These are phyloP conservation scores for Cottoperca gobio DNA, from an alignment of 2,797 vertebrate genomes.

Conservation along the genomic window DNA sequence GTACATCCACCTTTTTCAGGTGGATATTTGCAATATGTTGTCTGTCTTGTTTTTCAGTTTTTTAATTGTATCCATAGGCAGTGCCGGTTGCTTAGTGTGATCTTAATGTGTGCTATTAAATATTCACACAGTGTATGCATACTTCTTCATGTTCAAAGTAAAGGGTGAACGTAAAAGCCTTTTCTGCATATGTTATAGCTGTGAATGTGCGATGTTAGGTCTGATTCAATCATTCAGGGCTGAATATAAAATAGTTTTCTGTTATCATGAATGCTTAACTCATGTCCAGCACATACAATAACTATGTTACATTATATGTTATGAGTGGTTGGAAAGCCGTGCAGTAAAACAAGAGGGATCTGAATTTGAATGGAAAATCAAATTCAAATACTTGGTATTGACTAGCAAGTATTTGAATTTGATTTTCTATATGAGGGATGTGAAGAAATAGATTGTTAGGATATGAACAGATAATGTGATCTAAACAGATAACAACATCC, in stretches of 20 bases:
- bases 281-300: neutral
- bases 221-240: slow-evolving; percentile 47
- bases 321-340: neutral
- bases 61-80: neutral
- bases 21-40: too few species aligned
- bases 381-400: too few species aligned
- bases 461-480: too few species aligned
- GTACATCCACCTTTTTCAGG: neutral
- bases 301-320: neutral
- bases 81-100: slow-evolving; percentile 9
- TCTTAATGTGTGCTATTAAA: slow-evolving; percentile 33
- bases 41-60: too few species aligned
- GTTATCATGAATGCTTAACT: slow-evolving; percentile 20
- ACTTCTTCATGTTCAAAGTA: slow-evolving; percentile 9
- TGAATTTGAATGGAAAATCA: neutral
- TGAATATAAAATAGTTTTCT: slow-evolving; percentile 8
- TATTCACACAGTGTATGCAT: slow-evolving; percentile 26
- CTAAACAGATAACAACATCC: too few species aligned
- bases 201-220: slow-evolving; percentile 7
- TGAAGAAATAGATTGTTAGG: too few species aligned
- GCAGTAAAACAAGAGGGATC: neutral
- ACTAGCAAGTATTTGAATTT: too few species aligned
- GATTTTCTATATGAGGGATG: too few species aligned
- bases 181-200: neutral
- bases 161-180: slow-evolving; percentile 15